Percentiles rank a stretch among this genome's conserved stretches.
Evolutionary conservation across 2,888 invertebrate genomes (phyloP).

Genomic region (Syrphus vitripennis): DNA sequence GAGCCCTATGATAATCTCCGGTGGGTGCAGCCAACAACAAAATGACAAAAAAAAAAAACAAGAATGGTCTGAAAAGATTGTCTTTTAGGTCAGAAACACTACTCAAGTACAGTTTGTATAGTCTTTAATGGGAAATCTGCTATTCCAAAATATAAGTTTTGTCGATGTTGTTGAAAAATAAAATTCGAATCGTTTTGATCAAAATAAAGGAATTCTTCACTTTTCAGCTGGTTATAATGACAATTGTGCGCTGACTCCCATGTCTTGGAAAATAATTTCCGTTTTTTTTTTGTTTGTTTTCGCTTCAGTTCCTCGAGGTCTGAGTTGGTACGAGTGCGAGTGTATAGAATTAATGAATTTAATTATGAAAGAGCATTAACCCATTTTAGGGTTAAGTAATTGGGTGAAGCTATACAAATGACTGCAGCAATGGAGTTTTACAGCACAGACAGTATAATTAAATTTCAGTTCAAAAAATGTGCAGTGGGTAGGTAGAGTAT

Average conservation of each 20-base stretch:
- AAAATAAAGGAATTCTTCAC: not conserved
- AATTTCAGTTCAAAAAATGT: not conserved
- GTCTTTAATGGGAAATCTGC: not conserved
- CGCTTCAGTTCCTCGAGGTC: conserved; percentile 39
- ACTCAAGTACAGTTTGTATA: conserved; percentile 56
- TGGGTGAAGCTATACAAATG: conserved; percentile 53
- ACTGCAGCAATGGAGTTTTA: not conserved
- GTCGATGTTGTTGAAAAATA: not conserved
- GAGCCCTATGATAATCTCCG: conserved; percentile 35
- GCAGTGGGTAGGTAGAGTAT: too few relatives aligned
- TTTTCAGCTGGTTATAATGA: not conserved
- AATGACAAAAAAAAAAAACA: not conserved
- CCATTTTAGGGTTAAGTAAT: conserved; percentile 63
- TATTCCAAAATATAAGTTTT: not conserved
- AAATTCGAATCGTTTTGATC: not conserved
- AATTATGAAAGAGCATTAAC: conserved; percentile 63
- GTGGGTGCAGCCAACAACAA: conserved; percentile 36
- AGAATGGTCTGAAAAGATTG: conserved; percentile 5
- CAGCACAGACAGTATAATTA: not conserved
- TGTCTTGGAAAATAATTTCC: not conserved
- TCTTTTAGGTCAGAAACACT: conserved; percentile 57
- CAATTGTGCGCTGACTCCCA: not conserved
- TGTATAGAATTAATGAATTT: conserved; percentile 65
- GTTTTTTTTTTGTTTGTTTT: conserved; percentile 1
- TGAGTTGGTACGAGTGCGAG: too few relatives aligned